Evolutionary conservation across 2,113 vertebrate genomes (phyloP).

Genomic region (Silurus asotus): DNA sequence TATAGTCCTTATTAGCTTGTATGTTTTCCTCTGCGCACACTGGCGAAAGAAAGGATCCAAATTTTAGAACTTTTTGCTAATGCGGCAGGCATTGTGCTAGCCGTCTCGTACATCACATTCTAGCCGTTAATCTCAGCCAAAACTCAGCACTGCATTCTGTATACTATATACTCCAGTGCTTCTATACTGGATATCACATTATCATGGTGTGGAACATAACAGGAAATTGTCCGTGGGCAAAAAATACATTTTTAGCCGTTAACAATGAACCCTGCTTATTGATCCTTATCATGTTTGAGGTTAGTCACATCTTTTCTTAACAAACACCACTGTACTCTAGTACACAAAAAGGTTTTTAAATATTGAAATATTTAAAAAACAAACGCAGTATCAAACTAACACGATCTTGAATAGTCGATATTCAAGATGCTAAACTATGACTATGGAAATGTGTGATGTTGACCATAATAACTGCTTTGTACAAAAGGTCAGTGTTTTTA

Average conservation of each 20-base stretch:
- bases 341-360: neutral
- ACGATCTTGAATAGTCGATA: neutral
- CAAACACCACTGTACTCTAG: neutral
- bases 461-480: neutral
- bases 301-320: neutral
- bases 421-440: neutral
- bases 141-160: neutral
- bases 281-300: neutral
- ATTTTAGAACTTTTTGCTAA: neutral
- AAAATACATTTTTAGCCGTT: neutral
- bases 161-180: neutral
- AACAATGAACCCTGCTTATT: neutral
- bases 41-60: neutral
- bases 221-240: neutral
- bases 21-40: neutral
- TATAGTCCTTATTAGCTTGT: neutral
- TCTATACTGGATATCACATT: neutral
- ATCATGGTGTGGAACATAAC: neutral
- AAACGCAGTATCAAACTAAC: neutral
- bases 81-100: neutral
- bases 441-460: neutral
- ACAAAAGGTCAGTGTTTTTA: neutral
- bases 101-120: neutral
- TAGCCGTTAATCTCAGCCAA: neutral
- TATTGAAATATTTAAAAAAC: neutral